Evolutionary conservation across 2,797 vertebrate genomes (phyloP).

Genomic region (Oreochromis mossambicus): DNA sequence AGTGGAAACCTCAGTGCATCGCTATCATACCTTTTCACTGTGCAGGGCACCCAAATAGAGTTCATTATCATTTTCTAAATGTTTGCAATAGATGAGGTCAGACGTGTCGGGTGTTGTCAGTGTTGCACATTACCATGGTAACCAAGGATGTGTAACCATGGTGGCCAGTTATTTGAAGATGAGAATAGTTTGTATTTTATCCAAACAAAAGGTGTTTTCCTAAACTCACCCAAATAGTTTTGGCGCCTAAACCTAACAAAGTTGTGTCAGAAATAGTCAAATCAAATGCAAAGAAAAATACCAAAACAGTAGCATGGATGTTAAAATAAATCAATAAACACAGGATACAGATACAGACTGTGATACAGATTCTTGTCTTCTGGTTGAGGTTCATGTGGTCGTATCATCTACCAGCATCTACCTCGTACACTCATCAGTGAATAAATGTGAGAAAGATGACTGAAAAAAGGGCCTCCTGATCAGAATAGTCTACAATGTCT

Average conservation of each 20-base stretch:
- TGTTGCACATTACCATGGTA: neutral
- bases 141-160: neutral
- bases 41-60: neutral
- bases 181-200: neutral
- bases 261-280: neutral
- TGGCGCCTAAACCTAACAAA: neutral
- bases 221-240: neutral
- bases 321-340: neutral
- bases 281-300: neutral
- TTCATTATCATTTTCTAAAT: neutral
- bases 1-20: neutral
- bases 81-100: neutral
- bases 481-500: fast-evolving
- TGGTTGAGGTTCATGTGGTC: neutral
- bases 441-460: neutral
- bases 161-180: neutral
- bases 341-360: neutral
- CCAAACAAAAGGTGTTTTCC: neutral
- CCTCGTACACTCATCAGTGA: neutral
- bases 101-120: neutral
- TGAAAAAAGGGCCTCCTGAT: neutral
- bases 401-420: neutral
- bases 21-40: neutral
- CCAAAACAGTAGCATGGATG: neutral
- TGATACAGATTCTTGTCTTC: neutral